These are phyloP conservation scores for Micrasema longulum DNA, from an alignment of 1,140 invertebrate species.

Conservation along the genomic window DNA sequence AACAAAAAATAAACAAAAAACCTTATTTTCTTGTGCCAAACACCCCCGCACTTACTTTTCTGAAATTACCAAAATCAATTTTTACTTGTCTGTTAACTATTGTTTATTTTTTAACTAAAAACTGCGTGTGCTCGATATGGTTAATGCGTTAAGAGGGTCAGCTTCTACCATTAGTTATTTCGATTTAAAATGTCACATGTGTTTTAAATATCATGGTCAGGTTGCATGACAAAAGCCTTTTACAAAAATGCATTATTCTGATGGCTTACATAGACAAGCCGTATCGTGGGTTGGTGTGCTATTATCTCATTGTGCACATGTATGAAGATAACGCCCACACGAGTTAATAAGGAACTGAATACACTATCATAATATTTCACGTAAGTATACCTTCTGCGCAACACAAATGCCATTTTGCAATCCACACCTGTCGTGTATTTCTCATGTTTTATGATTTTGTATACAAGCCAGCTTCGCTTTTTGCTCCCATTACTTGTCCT, in stretches of 20 bases:
- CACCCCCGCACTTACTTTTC: no score
- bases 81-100: no score
- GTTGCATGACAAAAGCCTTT: neutral
- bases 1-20: no score
- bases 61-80: no score
- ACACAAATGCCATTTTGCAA: constrained; percentile 21
- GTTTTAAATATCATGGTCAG: no score
- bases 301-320: neutral
- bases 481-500: neutral
- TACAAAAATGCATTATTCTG: constrained; percentile 17
- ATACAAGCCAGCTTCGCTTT: neutral
- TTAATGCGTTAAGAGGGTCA: no score
- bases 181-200: no score
- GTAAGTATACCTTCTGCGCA: constrained; percentile 14
- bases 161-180: no score
- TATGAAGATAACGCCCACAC: constrained; percentile 12
- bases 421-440: constrained; percentile 10
- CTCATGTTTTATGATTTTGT: constrained; percentile 12
- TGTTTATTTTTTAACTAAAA: no score
- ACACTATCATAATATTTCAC: neutral
- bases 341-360: constrained; percentile 20
- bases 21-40: no score
- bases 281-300: constrained; percentile 9
- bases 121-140: no score
- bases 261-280: constrained; percentile 11